These are phyloP conservation scores for Leptopilina clavipes DNA, from an alignment of 1,140 invertebrate species.

Conservation along the genomic window DNA sequence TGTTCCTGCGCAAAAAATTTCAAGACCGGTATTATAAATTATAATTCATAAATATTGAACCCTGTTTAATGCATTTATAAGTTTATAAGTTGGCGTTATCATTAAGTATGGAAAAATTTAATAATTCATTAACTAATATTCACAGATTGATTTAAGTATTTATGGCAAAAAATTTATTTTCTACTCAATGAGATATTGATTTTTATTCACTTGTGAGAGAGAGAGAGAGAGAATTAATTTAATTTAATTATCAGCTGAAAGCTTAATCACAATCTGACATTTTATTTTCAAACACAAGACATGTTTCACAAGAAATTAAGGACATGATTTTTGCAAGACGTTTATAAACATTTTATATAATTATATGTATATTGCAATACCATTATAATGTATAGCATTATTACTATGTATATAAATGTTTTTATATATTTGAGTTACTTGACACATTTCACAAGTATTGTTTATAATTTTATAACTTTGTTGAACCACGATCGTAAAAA, in stretches of 20 bases:
- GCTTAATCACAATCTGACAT: no score
- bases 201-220: no score
- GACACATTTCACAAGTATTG: neutral
- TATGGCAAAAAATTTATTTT: neutral
- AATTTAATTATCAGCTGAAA: neutral
- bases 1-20: neutral
- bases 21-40: slow-evolving; percentile 29
- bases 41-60: neutral
- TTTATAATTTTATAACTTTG: neutral
- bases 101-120: neutral
- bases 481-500: neutral
- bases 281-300: no score
- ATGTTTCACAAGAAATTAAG: no score
- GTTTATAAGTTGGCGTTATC: slow-evolving; percentile 4
- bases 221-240: neutral
- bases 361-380: no score
- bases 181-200: neutral
- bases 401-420: no score
- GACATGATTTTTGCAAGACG: no score
- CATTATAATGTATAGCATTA: no score
- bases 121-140: slow-evolving; percentile 22
- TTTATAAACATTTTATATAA: no score
- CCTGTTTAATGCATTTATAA: slow-evolving; percentile 19
- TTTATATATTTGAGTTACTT: no score
- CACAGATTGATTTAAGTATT: neutral